These are phyloP conservation scores for Platorchestia sp. DNA, from an alignment of 1,140 invertebrate species.

Conservation along the genomic window DNA sequence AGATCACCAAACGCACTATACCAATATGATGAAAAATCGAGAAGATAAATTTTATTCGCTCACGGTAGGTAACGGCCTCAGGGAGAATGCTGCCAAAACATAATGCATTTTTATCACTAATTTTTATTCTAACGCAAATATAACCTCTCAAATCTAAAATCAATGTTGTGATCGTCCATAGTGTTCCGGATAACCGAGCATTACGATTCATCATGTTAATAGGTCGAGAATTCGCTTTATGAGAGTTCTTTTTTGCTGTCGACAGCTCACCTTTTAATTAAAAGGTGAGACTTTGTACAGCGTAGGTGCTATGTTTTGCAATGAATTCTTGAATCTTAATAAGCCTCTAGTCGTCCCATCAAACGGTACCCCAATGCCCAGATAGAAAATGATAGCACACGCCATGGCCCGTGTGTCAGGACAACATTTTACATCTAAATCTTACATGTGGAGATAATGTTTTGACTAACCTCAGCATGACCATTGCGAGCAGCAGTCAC, in stretches of 20 bases:
- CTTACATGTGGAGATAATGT: not conserved
- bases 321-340: not conserved
- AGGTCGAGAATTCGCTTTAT: not conserved
- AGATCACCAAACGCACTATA: no score
- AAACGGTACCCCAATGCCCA: not conserved
- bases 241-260: not conserved
- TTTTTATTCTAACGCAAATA: not conserved
- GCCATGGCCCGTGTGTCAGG: not conserved
- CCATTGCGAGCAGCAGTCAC: slow-evolving; percentile 89
- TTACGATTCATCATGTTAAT: not conserved
- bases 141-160: not conserved
- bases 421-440: not conserved
- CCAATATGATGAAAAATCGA: not conserved
- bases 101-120: not conserved
- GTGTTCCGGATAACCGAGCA: not conserved
- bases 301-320: not conserved
- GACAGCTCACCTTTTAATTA: not conserved
- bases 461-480: slow-evolving; percentile 73
- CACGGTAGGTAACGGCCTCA: not conserved
- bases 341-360: not conserved
- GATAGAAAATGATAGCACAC: not conserved
- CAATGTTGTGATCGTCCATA: not conserved
- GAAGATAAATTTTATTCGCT: not conserved
- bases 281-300: no score
- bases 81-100: not conserved